phyloP scores from a whole-genome alignment of 2,888 invertebrate genomes.

The Calameuta idolon region DNA sequence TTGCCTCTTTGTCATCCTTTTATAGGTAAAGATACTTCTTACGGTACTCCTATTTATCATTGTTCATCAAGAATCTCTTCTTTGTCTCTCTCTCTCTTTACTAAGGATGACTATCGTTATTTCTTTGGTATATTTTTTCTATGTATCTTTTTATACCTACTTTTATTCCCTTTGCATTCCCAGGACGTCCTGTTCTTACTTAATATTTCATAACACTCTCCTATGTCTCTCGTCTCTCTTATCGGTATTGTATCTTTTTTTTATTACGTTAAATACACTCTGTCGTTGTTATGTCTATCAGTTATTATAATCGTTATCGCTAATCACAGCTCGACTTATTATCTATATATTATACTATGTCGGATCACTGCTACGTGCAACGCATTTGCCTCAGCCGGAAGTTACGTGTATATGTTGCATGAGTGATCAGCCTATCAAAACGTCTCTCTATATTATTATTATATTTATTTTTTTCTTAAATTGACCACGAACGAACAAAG shows the following conservation, averaged over 20 bases:
- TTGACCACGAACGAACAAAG: background rate
- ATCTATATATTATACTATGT: background rate
- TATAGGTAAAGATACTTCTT: background rate
- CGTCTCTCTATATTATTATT: background rate
- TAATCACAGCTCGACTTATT: background rate
- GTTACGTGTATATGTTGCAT: slow-evolving; percentile 18
- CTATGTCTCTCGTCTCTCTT: background rate
- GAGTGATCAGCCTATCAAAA: slow-evolving; percentile 8
- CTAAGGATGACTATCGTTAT: background rate
- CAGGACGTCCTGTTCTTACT: background rate
- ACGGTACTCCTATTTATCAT: background rate
- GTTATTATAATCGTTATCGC: background rate
- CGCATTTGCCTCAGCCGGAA: slow-evolving; percentile 7
- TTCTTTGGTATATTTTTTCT: background rate
- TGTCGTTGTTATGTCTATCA: slow-evolving; percentile 1
- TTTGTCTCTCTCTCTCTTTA: background rate
- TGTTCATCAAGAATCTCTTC: background rate
- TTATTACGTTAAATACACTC: background rate
- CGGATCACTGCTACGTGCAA: slow-evolving; percentile 6
- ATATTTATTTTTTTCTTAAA: background rate
- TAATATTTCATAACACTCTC: background rate
- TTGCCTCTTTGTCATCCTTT: background rate
- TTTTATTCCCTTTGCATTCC: background rate
- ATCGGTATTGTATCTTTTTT: background rate
- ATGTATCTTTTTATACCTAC: background rate